Evolutionary conservation across 2,888 invertebrate genomes (phyloP), one percentile per base, ranked within the genome.

Genomic region (Cosmopolites sordidus): DNA sequence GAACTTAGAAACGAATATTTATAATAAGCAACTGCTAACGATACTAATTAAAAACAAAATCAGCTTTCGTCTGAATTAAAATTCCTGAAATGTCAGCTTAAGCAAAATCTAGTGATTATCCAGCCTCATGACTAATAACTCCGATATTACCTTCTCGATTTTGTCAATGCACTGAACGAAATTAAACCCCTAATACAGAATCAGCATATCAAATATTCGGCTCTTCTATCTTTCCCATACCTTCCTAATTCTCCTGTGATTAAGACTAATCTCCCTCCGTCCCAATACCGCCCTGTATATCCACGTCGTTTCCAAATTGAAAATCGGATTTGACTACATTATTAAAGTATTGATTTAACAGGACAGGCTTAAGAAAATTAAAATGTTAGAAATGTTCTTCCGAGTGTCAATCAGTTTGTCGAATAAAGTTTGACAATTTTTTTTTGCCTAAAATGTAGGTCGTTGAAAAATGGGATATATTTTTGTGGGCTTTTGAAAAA

Each of bases 251-350:
- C 33, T 12, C 33, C 12, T 33, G 33, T n/a, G 11, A 33, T 33
- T 33, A 33, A 11, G 11, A 11, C 33, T 33, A 33, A 33, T 33
- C 33, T 33, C 33, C 33, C 12, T n/a, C 33, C n/a, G 2, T 33
- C 12, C 12, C 33, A 12, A 12, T 33, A 11, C 12, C n/a, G 11
- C n/a, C 33, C 33, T 11, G 33, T 12, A 33, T 11, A 33, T 33
- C 33, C 44, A 15, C 5, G 22, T n/a, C 15, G 29, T 16, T 16
- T 38, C 44, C 37, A 50, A 44, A 50, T 50, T 50, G 39, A 50
- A 50, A 43, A 49, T 49, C 38, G 43, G 48, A 27, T 50, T 43
- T 15, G 44, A 39, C 39, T 29, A 12, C 16, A 16, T 29, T 44
- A 44, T n/a, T 16, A 29, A 50, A 37, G 12, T 50, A 29, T 44